A percentile compares a stretch with the other conserved stretches of the same genome.
These are phyloP conservation scores for Ypsolopha sequella DNA, from an alignment of 2,888 invertebrate genomes.

Conservation along the genomic window DNA sequence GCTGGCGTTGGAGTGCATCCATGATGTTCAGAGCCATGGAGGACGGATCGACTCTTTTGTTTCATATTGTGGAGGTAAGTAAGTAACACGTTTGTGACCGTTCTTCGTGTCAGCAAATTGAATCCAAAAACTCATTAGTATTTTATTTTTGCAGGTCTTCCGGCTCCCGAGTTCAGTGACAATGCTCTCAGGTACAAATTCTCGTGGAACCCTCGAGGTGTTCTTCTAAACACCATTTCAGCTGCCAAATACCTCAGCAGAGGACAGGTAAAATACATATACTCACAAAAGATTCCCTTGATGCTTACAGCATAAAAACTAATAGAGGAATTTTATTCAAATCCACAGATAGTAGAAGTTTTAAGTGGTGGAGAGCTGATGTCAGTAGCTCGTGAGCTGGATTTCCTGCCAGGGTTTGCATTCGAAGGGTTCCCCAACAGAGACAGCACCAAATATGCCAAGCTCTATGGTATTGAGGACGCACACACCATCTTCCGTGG, in stretches of 20 bases:
- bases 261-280: slow-evolving; percentile 73
- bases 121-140: too few species aligned
- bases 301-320: neutral
- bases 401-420: slow-evolving; percentile 96
- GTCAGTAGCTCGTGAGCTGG: slow-evolving; percentile 81
- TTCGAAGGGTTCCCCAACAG: slow-evolving; percentile 97
- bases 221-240: slow-evolving; percentile 89
- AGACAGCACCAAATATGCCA: slow-evolving; percentile 91
- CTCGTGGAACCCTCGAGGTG: slow-evolving; percentile 97
- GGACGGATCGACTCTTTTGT: slow-evolving; percentile 95
- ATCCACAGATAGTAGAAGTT: slow-evolving; percentile 83
- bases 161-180: slow-evolving; percentile 96
- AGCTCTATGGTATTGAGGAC: slow-evolving; percentile 89
- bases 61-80: slow-evolving; percentile 90
- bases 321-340: too few species aligned
- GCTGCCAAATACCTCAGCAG: slow-evolving; percentile 88
- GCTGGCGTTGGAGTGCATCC: slow-evolving; percentile 96
- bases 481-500: slow-evolving; percentile 93
- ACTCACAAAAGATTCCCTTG: slow-evolving; percentile 2
- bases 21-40: slow-evolving; percentile 89
- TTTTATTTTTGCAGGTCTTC: slow-evolving; percentile 74
- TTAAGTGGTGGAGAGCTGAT: slow-evolving; percentile 90
- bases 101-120: too few species aligned
- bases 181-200: slow-evolving; percentile 93
- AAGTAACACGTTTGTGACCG: too few species aligned